Conservation (phyloP, 2,113 vertebrate species). For the Carollia perspicillata region DNA sequence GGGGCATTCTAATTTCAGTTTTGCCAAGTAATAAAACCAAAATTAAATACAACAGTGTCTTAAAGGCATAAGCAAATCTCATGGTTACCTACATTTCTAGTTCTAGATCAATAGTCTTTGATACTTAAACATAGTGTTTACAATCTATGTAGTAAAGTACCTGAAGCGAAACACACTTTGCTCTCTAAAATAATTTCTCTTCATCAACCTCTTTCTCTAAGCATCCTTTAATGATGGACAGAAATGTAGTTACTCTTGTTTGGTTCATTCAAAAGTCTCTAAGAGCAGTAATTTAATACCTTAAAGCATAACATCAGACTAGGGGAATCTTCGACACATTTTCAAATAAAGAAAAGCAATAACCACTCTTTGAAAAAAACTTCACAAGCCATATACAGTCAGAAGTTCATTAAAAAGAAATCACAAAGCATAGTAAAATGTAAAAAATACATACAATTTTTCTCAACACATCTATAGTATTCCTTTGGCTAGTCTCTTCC, state of each 20-base stretch:
- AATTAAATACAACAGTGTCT: neutral
- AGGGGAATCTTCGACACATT: neutral
- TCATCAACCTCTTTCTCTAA: neutral
- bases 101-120: neutral
- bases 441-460: neutral
- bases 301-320: neutral
- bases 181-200: slow-evolving; percentile 29
- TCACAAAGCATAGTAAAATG: neutral
- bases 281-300: neutral
- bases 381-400: neutral
- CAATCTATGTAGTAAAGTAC: neutral
- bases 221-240: neutral
- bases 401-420: slow-evolving; percentile 27
- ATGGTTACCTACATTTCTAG: neutral
- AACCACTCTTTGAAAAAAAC: neutral
- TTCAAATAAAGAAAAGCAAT: slow-evolving; percentile 36
- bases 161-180: neutral
- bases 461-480: neutral
- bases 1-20: slow-evolving; percentile 45
- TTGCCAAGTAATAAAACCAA: slow-evolving; percentile 9
- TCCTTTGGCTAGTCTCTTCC: neutral
- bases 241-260: neutral
- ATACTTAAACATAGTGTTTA: neutral
- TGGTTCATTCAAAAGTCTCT: slow-evolving; percentile 10
- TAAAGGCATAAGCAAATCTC: slow-evolving; percentile 1